Evolutionary conservation across 2,797 vertebrate genomes (phyloP).

Genomic region (Danio kyathit): DNA sequence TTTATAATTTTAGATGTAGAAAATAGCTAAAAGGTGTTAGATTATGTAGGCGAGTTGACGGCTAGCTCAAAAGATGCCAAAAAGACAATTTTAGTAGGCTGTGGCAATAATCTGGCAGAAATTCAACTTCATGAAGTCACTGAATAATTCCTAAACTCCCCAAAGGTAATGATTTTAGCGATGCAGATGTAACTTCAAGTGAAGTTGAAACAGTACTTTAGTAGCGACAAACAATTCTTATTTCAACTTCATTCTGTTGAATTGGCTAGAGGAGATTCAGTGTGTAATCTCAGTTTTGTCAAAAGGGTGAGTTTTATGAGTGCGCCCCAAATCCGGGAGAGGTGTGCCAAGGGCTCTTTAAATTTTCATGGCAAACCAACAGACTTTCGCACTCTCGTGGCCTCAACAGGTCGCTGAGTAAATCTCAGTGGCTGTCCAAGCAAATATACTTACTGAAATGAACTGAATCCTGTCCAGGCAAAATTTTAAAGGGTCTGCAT

Average conservation of each 20-base stretch:
- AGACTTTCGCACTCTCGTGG: conserved; percentile 59
- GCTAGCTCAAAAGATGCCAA: neutral
- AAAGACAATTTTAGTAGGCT: neutral
- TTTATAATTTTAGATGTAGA: neutral
- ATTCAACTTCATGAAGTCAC: neutral
- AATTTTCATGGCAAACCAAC: conserved; percentile 67
- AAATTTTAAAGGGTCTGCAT: neutral
- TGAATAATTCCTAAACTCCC: neutral
- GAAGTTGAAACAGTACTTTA: neutral
- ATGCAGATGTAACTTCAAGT: neutral
- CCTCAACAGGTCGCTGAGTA: conserved; percentile 67
- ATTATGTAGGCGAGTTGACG: neutral
- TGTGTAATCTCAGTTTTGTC: conserved; percentile 50
- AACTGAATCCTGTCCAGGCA: conserved; percentile 38
- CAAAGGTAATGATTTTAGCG: neutral
- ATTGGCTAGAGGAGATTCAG: neutral
- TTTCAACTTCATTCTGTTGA: neutral
- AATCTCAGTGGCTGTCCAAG: conserved; percentile 58
- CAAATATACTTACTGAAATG: conserved; percentile 65
- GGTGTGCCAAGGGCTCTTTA: conserved; percentile 62
- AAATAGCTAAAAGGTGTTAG: neutral
- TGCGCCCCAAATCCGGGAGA: conserved; percentile 47
- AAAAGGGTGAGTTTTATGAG: conserved; percentile 62
- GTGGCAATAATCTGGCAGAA: neutral
- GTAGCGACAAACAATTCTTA: neutral